These are phyloP conservation scores for Argentina silus DNA, from an alignment of 2,797 vertebrate species.

Conservation along the genomic window DNA sequence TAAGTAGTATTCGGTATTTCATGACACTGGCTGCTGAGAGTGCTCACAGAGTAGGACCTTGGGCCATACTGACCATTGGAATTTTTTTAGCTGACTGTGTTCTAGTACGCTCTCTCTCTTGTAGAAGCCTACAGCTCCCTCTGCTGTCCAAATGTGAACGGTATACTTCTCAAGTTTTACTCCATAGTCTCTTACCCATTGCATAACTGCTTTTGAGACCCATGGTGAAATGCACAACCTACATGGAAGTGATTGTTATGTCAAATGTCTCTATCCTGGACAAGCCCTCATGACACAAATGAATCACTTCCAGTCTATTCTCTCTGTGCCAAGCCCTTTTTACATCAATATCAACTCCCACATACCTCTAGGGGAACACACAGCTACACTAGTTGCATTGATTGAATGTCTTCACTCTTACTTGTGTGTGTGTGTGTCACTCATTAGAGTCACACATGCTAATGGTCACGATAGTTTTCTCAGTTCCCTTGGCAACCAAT, in stretches of 20 bases:
- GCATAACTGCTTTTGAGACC: background rate
- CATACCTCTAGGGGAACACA: constrained; percentile 27
- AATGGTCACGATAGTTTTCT: too few species aligned
- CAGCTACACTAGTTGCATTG: constrained; percentile 38
- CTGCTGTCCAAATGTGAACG: constrained; percentile 47
- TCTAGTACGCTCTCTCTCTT: background rate
- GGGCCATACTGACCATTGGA: background rate
- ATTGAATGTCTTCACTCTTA: constrained; percentile 32
- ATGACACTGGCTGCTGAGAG: background rate
- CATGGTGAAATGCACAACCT: too few species aligned
- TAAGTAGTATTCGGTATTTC: background rate
- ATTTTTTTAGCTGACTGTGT: background rate
- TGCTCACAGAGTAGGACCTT: background rate
- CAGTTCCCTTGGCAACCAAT: too few species aligned
- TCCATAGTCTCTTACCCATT: background rate
- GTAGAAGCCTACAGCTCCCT: constrained; percentile 44
- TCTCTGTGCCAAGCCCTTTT: constrained; percentile 3
- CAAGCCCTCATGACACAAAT: constrained; percentile 22
- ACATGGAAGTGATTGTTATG: background rate
- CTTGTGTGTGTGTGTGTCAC: constrained; percentile 8
- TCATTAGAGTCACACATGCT: background rate
- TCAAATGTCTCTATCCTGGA: too few species aligned
- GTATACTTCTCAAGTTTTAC: background rate
- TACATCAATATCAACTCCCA: constrained; percentile 20
- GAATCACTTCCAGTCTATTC: constrained; percentile 16